These are phyloP conservation scores for Ophioderma brevispina DNA, from an alignment of 35 echinoderm and acorn worm genomes.

Conservation along the genomic window DNA sequence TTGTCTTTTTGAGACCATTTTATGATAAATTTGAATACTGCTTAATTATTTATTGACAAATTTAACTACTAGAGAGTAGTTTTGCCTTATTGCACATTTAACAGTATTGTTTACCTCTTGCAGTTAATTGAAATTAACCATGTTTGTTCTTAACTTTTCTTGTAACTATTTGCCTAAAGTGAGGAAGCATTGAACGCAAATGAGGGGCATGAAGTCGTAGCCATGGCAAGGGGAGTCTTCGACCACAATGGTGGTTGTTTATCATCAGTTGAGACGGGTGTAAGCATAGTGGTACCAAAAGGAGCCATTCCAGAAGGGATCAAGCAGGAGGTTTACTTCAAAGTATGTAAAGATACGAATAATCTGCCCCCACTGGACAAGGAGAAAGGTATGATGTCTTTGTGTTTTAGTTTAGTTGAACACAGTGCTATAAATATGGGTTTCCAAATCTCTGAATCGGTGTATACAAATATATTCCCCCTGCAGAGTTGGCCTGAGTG, in stretches of 20 bases:
- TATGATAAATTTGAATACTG: no score
- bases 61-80: no score
- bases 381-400: conserved; percentile 92
- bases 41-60: no score
- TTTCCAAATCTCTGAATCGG: no score
- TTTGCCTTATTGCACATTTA: no score
- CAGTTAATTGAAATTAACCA: background rate
- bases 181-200: conserved; percentile 76
- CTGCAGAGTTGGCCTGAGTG: no score
- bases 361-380: conserved; percentile 91
- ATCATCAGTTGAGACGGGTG: conserved; percentile 75
- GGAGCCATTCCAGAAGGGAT: conserved; percentile 86
- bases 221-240: conserved; percentile 73
- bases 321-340: conserved; percentile 93
- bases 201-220: conserved; percentile 88
- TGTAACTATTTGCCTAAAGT: conserved; percentile 36
- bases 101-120: no score
- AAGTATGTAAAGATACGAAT: conserved; percentile 90
- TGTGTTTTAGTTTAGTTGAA: no score
- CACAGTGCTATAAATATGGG: no score
- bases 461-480: no score
- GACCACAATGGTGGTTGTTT: conserved; percentile 71
- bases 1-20: no score
- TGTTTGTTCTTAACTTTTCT: background rate
- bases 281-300: conserved; percentile 92